Percentiles rank a stretch among this genome's conserved stretches.
These are phyloP conservation scores for Nasonia giraulti DNA, from an alignment of 1,140 invertebrate genomes.

Conservation along the genomic window DNA sequence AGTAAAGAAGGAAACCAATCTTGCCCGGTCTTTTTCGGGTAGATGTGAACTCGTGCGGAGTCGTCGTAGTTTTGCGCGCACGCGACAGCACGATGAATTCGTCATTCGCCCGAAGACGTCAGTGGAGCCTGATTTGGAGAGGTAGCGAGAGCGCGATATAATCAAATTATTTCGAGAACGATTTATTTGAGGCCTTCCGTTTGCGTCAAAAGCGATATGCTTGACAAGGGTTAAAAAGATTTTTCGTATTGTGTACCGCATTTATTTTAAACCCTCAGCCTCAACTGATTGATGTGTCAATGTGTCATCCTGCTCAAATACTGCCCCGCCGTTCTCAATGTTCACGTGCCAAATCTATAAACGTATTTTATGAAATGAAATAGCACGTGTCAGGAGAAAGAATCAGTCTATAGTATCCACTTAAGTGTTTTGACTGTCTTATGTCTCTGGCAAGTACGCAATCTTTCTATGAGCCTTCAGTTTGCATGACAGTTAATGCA, in stretches of 20 bases:
- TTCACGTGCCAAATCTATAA: too few relatives aligned
- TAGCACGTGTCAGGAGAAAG: too few relatives aligned
- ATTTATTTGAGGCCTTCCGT: neutral
- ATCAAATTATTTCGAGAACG: neutral
- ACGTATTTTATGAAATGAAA: too few relatives aligned
- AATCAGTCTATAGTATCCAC: too few relatives aligned
- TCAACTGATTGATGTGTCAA: too few relatives aligned
- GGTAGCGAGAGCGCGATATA: neutral
- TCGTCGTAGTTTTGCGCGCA: neutral
- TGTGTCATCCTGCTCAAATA: too few relatives aligned
- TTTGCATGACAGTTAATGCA: too few relatives aligned
- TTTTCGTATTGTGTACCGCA: neutral
- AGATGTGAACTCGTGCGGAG: neutral
- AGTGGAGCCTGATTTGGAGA: neutral
- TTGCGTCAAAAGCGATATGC: neutral
- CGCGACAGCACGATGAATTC: neutral
- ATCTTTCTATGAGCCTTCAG: too few relatives aligned
- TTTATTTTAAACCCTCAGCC: neutral
- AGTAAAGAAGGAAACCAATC: neutral
- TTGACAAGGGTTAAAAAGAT: neutral
- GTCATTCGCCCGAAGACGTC: constrained; percentile 2
- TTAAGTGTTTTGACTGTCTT: too few relatives aligned
- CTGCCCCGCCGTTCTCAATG: too few relatives aligned
- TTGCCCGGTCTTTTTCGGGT: neutral
- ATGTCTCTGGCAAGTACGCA: too few relatives aligned